Conservation (phyloP, 2,113 vertebrate species). For the Coracopsis vasa region DNA sequence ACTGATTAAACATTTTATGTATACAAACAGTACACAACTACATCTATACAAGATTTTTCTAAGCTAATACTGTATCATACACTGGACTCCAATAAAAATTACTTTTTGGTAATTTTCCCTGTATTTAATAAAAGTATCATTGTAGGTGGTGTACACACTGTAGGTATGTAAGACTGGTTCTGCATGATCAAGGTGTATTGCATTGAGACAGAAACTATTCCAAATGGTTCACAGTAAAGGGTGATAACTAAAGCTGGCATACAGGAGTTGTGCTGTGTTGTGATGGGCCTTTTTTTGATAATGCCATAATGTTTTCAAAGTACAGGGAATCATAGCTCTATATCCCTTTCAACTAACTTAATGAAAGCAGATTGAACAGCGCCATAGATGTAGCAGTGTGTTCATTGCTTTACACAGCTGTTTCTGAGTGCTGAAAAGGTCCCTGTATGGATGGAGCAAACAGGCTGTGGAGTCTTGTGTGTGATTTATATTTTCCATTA, state of each 20-base stretch:
- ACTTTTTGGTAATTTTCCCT: neutral
- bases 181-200: neutral
- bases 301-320: neutral
- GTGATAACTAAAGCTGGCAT: neutral
- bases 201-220: neutral
- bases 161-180: neutral
- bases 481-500: neutral
- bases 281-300: neutral
- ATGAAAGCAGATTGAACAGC: neutral
- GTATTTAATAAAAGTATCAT: neutral
- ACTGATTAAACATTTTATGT: neutral
- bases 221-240: neutral
- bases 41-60: neutral
- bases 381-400: neutral
- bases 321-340: neutral
- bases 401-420: neutral
- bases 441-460: rapidly evolving
- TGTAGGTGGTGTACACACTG: neutral
- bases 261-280: neutral
- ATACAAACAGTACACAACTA: neutral
- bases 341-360: neutral
- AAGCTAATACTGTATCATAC: neutral
- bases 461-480: neutral
- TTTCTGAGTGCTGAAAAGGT: neutral
- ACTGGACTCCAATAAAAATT: neutral